phyloP scores from a whole-genome alignment of 2,797 vertebrate species.

The Ispidina lecontei region DNA sequence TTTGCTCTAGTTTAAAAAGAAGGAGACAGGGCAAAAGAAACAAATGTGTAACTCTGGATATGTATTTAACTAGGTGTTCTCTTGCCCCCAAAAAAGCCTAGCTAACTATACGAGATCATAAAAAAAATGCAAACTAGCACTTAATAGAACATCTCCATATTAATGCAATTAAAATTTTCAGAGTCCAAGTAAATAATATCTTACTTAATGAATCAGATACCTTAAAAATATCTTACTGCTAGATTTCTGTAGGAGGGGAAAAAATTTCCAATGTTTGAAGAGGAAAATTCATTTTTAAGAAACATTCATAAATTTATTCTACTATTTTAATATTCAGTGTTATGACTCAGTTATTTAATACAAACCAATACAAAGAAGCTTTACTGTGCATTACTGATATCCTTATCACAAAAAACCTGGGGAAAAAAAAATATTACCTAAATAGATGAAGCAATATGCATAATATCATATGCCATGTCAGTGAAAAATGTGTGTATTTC shows the following conservation, averaged over 20 bases:
- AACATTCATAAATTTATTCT: background rate
- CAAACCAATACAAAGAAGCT: background rate
- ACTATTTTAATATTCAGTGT: background rate
- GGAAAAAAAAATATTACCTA: background rate
- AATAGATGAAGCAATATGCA: background rate
- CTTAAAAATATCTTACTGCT: background rate
- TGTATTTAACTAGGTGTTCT: background rate
- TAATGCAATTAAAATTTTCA: background rate
- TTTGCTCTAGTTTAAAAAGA: constrained; percentile 40
- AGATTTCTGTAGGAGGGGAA: background rate
- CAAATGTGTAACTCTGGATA: constrained; percentile 6
- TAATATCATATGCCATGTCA: background rate
- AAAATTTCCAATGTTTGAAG: background rate
- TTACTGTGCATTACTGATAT: background rate
- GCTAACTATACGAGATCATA: background rate
- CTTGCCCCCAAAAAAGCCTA: background rate
- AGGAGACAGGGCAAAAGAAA: constrained; percentile 17
- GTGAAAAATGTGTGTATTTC: background rate
- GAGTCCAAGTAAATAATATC: background rate
- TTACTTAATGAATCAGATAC: background rate
- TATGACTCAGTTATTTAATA: background rate
- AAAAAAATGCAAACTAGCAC: constrained; percentile 1
- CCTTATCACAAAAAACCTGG: background rate
- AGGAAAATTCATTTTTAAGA: background rate
- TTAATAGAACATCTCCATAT: background rate